These are phyloP conservation scores for Raja brachyura DNA, from an alignment of 2,113 vertebrate species.

Conservation along the genomic window DNA sequence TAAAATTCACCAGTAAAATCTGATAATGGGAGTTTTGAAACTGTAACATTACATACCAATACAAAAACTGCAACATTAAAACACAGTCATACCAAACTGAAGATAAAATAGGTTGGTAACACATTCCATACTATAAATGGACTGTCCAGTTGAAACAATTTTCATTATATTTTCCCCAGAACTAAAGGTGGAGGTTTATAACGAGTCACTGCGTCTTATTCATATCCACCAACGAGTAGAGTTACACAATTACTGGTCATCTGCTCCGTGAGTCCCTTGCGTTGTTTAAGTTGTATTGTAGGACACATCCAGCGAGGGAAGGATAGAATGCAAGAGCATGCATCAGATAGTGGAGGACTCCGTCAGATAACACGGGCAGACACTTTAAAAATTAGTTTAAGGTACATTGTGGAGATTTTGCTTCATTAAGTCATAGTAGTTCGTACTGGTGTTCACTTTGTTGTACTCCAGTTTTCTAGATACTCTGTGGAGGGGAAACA, in stretches of 20 bases:
- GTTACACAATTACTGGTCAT: not conserved
- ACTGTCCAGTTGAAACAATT: not conserved
- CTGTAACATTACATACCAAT: not conserved
- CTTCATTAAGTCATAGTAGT: not conserved
- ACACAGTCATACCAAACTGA: not conserved
- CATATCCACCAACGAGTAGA: not conserved
- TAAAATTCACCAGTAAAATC: not conserved
- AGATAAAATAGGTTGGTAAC: not conserved
- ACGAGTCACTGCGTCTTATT: not conserved
- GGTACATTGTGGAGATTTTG: not conserved
- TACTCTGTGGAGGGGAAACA: not conserved
- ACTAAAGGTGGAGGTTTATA: not conserved
- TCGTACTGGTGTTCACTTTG: not conserved
- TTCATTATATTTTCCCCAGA: not conserved
- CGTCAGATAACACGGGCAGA: not conserved
- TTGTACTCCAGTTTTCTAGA: slow-evolving; percentile 32
- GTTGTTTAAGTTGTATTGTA: not conserved
- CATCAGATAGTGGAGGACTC: not conserved
- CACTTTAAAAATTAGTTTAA: not conserved
- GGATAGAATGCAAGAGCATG: not conserved
- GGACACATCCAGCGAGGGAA: not conserved
- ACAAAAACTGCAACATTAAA: not conserved
- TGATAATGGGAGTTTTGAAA: not conserved
- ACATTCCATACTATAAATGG: not conserved
- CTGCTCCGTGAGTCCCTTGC: not conserved